These are phyloP conservation scores for Ceraclea dissimilis DNA, from an alignment of 2,888 invertebrate species.

Conservation along the genomic window DNA sequence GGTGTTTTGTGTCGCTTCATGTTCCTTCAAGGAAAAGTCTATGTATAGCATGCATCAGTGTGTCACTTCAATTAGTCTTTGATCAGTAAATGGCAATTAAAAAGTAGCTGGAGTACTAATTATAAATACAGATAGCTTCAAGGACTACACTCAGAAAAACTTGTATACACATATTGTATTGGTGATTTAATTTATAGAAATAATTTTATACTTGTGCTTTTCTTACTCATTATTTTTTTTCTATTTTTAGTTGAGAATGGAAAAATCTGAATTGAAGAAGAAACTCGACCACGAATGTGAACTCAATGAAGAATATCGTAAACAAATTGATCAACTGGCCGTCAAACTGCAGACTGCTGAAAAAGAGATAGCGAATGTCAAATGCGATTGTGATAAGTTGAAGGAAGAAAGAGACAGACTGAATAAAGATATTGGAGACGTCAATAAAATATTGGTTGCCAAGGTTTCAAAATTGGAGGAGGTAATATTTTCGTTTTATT, in stretches of 20 bases:
- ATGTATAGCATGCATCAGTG: too few species aligned
- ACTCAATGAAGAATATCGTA: not conserved
- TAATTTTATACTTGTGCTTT: too few species aligned
- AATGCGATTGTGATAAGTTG: not conserved
- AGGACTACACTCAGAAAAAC: too few species aligned
- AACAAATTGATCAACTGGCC: not conserved
- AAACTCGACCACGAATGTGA: slow-evolving; percentile 4
- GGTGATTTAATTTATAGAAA: too few species aligned
- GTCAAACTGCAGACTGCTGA: not conserved
- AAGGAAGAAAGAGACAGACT: not conserved
- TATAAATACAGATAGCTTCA: too few species aligned
- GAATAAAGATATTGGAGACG: not conserved
- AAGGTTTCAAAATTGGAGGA: not conserved
- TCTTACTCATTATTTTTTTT: too few species aligned
- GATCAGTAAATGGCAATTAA: too few species aligned
- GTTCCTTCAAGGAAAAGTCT: too few species aligned
- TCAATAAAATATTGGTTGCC: not conserved
- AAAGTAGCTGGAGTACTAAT: too few species aligned
- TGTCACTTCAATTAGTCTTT: too few species aligned
- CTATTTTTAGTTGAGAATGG: slow-evolving; percentile 29
- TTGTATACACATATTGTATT: too few species aligned
- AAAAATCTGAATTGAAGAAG: slow-evolving; percentile 28
- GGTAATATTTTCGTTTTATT: not conserved
- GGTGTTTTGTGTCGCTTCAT: too few species aligned
- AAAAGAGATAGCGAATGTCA: not conserved